Conservation (phyloP, 2,113 vertebrate genomes). For the Agelaius phoeniceus region DNA sequence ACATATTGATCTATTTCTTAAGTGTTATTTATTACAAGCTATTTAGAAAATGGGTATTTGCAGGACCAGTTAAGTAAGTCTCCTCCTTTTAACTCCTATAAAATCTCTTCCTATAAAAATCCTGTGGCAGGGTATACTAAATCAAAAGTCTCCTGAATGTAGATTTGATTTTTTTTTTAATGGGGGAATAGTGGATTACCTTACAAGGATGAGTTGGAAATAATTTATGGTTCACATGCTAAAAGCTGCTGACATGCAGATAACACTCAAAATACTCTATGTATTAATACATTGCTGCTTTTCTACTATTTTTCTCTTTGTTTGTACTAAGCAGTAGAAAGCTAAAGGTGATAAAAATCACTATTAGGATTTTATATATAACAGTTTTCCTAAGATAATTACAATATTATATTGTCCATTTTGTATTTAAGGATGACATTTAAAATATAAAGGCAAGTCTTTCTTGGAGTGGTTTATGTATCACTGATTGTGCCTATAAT, state of each 20-base stretch:
- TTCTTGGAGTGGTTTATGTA: not conserved
- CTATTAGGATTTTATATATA: not conserved
- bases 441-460: not conserved
- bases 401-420: fast-evolving
- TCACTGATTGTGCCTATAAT: not conserved
- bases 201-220: not conserved
- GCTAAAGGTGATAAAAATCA: not conserved
- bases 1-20: not conserved
- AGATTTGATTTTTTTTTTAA: not conserved
- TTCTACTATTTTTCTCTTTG: not conserved
- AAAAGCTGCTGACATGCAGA: not conserved
- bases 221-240: not conserved
- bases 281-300: not conserved
- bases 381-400: not conserved
- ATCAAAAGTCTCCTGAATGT: not conserved
- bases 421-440: not conserved
- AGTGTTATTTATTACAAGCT: not conserved
- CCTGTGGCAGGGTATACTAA: not conserved
- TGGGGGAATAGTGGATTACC: not conserved
- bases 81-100: not conserved
- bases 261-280: not conserved
- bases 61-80: not conserved
- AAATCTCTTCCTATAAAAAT: not conserved
- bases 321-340: not conserved
- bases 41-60: not conserved